phyloP scores from a whole-genome alignment of 2,797 vertebrate species.

The Picus viridis region DNA sequence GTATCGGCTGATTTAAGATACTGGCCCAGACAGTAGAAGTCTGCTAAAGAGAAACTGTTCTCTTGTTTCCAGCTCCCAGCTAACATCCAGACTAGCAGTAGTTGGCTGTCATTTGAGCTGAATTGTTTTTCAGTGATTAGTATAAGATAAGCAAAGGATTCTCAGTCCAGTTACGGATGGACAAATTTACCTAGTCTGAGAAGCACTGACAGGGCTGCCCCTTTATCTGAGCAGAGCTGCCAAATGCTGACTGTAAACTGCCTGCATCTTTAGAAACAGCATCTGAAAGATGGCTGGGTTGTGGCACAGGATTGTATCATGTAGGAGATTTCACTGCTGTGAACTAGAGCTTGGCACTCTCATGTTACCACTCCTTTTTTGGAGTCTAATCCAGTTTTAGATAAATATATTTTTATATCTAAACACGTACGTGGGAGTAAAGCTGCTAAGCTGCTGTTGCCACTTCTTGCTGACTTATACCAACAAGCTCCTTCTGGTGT shows the following conservation, averaged over 20 bases:
- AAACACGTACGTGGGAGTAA: not conserved
- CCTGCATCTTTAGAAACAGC: not conserved
- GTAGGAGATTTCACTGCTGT: not conserved
- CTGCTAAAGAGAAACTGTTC: not conserved
- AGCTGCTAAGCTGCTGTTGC: slow-evolving; percentile 26
- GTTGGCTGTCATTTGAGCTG: not conserved
- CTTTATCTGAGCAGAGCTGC: not conserved
- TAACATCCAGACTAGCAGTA: not conserved
- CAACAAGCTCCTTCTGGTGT: slow-evolving; percentile 58
- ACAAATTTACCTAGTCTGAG: not conserved
- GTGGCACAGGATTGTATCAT: fast-evolving
- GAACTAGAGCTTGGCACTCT: not conserved
- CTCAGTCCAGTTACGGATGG: not conserved
- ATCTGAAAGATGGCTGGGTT: not conserved
- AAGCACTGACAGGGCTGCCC: not conserved
- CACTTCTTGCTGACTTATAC: slow-evolving; percentile 26
- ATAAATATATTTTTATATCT: not conserved
- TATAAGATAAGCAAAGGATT: not conserved
- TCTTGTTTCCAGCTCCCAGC: not conserved
- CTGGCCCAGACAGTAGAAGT: not conserved
- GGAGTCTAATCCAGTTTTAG: not conserved
- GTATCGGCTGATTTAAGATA: not conserved
- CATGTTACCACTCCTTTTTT: not conserved
- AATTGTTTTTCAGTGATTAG: not conserved
- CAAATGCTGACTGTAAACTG: not conserved